phyloP scores from a whole-genome alignment of 2,113 vertebrate genomes.

The Chauna torquata region DNA sequence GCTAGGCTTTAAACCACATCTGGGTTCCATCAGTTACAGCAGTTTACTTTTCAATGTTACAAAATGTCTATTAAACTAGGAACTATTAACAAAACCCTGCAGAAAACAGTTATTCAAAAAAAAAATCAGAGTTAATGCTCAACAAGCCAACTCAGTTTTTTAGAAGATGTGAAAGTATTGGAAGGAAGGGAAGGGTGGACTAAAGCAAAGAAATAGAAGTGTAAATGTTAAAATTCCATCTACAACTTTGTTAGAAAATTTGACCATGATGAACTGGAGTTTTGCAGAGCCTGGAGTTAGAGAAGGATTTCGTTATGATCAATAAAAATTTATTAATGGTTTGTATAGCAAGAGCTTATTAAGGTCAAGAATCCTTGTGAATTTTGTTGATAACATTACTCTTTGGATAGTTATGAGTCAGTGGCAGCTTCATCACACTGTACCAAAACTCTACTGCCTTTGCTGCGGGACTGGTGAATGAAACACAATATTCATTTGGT shows the following conservation, averaged over 20 bases:
- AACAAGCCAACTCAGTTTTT: neutral
- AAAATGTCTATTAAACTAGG: neutral
- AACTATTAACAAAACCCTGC: neutral
- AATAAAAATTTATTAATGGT: constrained; percentile 32
- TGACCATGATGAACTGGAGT: neutral
- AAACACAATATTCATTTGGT: neutral
- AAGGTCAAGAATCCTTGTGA: neutral
- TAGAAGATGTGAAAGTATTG: neutral
- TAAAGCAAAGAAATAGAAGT: neutral
- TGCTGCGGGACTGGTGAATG: neutral
- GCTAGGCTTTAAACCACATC: neutral
- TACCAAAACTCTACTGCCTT: neutral
- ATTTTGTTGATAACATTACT: neutral
- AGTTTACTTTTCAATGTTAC: neutral
- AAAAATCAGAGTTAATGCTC: neutral
- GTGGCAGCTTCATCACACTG: neutral
- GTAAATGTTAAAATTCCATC: neutral
- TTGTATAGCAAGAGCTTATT: constrained; percentile 32
- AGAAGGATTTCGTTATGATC: constrained; percentile 15
- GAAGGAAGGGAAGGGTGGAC: neutral
- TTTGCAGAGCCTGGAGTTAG: neutral
- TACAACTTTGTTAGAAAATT: neutral
- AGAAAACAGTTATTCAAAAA: neutral
- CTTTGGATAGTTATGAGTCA: constrained; percentile 12
- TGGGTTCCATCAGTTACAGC: neutral